phyloP scores from a whole-genome alignment of 2,797 vertebrate genomes.

The Gallinago nigripennis region DNA sequence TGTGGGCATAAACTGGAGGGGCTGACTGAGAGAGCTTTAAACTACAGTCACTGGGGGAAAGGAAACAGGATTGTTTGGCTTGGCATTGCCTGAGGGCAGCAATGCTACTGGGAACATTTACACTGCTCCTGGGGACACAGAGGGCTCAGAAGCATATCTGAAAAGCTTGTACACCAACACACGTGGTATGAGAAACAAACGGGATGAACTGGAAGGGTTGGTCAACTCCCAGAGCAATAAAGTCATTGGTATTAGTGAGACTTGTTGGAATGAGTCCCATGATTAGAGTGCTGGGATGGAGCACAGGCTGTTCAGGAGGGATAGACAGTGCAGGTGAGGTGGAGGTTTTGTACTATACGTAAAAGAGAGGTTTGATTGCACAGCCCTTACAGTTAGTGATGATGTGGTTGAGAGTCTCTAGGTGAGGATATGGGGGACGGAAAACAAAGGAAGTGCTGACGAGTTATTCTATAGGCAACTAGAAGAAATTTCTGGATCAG shows the following conservation, averaged over 20 bases:
- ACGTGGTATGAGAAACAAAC: background rate
- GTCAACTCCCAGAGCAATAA: background rate
- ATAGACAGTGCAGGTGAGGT: background rate
- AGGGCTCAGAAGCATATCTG: background rate
- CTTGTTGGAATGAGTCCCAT: background rate
- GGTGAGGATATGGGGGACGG: background rate
- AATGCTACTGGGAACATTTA: background rate
- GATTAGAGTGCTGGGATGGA: background rate
- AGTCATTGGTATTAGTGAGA: background rate
- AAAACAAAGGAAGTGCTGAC: background rate
- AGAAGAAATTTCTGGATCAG: background rate
- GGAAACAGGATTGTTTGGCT: background rate
- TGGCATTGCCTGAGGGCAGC: background rate
- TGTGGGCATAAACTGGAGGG: background rate
- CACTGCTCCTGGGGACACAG: background rate
- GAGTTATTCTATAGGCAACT: background rate
- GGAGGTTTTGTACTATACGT: fast-evolving
- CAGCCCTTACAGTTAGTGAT: background rate
- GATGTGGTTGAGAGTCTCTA: background rate
- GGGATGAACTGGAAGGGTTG: background rate
- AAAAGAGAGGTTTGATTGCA: background rate
- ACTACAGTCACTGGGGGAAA: background rate
- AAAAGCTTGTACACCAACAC: background rate
- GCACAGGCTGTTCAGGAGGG: background rate
- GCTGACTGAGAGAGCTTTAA: background rate